Base-by-base conservation (phyloP, 1,140 invertebrate genomes). In the Drosophila aff. region DNA sequence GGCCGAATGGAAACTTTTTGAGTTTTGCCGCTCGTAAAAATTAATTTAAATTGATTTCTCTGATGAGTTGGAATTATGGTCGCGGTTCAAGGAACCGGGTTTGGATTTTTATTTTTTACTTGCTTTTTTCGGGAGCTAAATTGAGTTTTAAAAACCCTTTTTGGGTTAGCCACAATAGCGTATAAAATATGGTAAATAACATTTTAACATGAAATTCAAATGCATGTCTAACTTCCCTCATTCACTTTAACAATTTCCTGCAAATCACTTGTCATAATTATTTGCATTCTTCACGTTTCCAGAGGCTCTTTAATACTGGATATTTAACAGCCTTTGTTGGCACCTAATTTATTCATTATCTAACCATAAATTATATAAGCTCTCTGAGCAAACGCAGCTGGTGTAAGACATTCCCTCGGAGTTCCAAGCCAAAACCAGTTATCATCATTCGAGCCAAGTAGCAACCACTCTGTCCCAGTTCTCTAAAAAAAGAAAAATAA, bases 31-130 rank as follows among this genome's bases (percentile, higher is more conserved):
- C 65, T 78, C 73, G 75, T 89, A 84, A 89, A 87, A 76, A 81
- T 81, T 90, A 89, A 89, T 89, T 90, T 84, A 79, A 84, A 89
- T 89, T 79, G 76, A 79, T 79, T 79, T 49, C 26, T n/a, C 52
- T 79, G 67, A 73, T 73, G 67, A 73, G 60, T 59, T 18, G 16
- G 15, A 38, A 26, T 44, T 53, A 18, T 38, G 69, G 55, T 40
- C 13, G 69, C 11, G 47, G 57, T 74, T 73, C 40, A 63, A 55
- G 36, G n/a, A 75, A 63, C 58, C 31, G 33, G n/a, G 2, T 23
- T 26, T 26, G 26, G 4, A 18, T 8, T 11, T 38, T 31, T 13
- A 18, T 43, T 18, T 18, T 16, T 46, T 7, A 52, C 18, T 33
- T 7, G 46, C 10, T 74, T 62, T 62, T 18, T 18, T 11, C 4